Conservation (phyloP, 1,140 invertebrate genomes). For the Saxidomus purpurata region DNA sequence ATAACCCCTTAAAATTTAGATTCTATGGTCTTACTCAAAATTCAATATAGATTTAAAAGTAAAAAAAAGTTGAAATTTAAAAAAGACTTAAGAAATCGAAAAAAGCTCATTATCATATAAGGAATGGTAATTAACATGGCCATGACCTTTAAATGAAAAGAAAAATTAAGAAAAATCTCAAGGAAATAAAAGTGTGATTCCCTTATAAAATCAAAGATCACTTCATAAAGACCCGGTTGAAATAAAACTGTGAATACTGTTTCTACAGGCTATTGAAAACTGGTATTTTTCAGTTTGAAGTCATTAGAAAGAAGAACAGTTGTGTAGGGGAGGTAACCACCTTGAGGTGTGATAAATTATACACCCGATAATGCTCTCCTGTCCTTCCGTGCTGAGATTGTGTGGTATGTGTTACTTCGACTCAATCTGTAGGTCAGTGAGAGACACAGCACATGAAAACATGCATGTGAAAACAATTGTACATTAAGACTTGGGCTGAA, state of each 20-base stretch:
- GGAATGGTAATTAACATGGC: neutral
- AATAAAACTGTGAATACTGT: too few relatives aligned
- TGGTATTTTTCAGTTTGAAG: conserved; percentile 7
- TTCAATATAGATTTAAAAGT: too few relatives aligned
- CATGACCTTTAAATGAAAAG: neutral
- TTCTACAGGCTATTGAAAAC: neutral
- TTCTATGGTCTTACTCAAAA: too few relatives aligned
- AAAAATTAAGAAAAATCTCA: neutral
- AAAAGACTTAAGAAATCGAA: too few relatives aligned
- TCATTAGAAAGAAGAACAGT: conserved; percentile 16
- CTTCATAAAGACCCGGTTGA: too few relatives aligned
- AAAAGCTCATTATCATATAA: neutral
- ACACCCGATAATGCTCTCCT: conserved; percentile 59
- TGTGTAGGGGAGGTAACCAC: conserved; percentile 40
- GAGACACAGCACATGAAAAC: conserved; percentile 29
- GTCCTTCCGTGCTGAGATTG: conserved; percentile 48
- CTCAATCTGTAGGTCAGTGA: conserved; percentile 57
- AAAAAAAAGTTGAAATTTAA: too few relatives aligned
- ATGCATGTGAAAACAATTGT: conserved; percentile 8
- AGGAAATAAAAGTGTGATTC: neutral
- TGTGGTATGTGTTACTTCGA: conserved; percentile 66
- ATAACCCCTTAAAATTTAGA: too few relatives aligned
- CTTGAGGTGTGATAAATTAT: conserved; percentile 4
- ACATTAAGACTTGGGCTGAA: neutral
- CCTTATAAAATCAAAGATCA: too few relatives aligned